Base-by-base conservation (phyloP, 2,113 vertebrate species). In the Pogonocichla stellata region DNA sequence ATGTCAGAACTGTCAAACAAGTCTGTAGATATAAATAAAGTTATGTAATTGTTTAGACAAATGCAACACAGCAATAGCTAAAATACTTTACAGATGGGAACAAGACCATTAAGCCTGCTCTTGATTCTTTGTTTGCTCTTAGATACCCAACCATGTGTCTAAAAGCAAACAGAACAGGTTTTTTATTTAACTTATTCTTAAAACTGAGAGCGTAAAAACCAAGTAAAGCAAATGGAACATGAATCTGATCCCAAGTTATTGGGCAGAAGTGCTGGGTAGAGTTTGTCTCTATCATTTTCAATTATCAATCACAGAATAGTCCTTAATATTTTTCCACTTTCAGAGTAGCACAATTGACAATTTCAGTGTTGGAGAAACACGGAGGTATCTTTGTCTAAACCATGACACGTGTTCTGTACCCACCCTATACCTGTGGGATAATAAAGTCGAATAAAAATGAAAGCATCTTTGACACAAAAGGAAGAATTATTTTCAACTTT, bases 111-210 rank as follows among this genome's bases (percentile, higher is more conserved):
- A 88, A 86, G 56, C 54, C 45, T 81, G 64, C 69, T 70, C 51
- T 62, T 57, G n/a, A 53, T 34, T 74, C 70, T 51, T 4, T 66
- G 47, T 54, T 78, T 90, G 65, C 56, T 70, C 54, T 93, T 66
- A 45, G 42, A 70, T 20, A 45, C n/a, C 43, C 53, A 38, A 86
- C 72, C 17, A 36, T 14, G 38, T 53, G 19, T 51, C 51, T 82
- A 82, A 82, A 86, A 89, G 65, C 47, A 90, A 90, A 86, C 29
- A 86, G 64, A 88, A 58, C 3, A 66, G 24, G 4, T 24, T 56
- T 87, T 87, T 84, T 77, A 88, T 80, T 88, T 83, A 58, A 93
- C 47, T 83, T 80, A 62, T 20, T 83, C 58, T 88, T 80, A 54
- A 92, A 92, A 24, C 4, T 73, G 51, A 65, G 54, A 58, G 34